A percentile compares a stretch with the other conserved stretches of the same genome.
phyloP scores from a whole-genome alignment of 92 coral and sea anemone species.

The Blastomussa wellsi region DNA sequence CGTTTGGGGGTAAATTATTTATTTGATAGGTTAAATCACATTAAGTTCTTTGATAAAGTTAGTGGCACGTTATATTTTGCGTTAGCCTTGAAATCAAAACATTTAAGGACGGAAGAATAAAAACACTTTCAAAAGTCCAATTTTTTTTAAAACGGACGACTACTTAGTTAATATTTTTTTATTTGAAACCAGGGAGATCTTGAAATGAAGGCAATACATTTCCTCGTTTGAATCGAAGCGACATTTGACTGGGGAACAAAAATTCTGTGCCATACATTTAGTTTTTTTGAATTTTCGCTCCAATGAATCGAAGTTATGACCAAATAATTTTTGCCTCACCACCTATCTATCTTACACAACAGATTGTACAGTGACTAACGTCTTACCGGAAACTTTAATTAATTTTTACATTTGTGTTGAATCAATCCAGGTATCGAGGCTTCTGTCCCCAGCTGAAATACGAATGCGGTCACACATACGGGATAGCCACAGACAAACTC shows the following conservation, averaged over 20 bases:
- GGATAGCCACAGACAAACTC: slow-evolving; percentile 93
- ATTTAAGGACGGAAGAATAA: not conserved
- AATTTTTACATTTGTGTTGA: not conserved
- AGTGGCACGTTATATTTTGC: not conserved
- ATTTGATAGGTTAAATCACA: not conserved
- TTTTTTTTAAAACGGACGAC: not conserved
- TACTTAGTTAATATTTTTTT: not conserved
- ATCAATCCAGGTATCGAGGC: slow-evolving; percentile 75
- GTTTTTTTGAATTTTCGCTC: not conserved
- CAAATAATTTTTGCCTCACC: not conserved
- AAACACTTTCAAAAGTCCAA: not conserved
- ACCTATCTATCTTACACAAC: not conserved
- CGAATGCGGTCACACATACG: slow-evolving; percentile 96
- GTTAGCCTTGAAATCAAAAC: not conserved
- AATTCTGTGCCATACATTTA: not conserved
- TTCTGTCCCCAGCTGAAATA: slow-evolving; percentile 92
- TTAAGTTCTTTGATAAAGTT: not conserved
- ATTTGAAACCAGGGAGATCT: not conserved
- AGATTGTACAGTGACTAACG: not conserved
- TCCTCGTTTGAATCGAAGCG: not conserved
- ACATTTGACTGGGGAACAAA: not conserved
- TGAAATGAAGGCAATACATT: not conserved
- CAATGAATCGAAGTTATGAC: not conserved
- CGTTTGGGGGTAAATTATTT: not conserved
- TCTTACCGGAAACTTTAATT: not conserved